Conservation (phyloP, 2,888 invertebrate species). For the Imbricaverruca yamaguchii region DNA sequence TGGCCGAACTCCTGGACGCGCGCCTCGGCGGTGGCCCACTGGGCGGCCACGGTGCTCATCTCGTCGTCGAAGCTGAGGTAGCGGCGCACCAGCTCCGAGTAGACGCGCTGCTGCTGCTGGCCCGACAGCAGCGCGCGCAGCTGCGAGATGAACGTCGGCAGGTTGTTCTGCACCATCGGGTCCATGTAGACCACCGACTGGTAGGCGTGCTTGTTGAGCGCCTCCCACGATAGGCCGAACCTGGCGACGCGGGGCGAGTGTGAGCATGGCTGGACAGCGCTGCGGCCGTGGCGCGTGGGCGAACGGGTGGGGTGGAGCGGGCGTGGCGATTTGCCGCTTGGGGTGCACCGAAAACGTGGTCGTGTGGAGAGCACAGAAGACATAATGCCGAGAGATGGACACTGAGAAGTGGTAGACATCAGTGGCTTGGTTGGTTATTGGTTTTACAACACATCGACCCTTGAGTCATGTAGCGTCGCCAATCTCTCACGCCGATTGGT, state of each 20-base stretch:
- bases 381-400: too few species aligned
- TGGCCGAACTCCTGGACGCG: slow-evolving; percentile 49
- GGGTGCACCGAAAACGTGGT: too few species aligned
- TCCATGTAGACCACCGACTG: slow-evolving; percentile 51
- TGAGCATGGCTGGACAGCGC: too few species aligned
- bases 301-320: too few species aligned
- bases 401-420: too few species aligned
- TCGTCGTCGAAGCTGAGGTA: slow-evolving; percentile 53
- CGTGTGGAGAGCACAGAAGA: too few species aligned
- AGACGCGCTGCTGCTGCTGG: slow-evolving; percentile 38
- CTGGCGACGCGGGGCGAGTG: slow-evolving; percentile 36
- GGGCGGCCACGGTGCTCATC: slow-evolving; percentile 50
- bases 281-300: too few species aligned
- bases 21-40: slow-evolving; percentile 51
- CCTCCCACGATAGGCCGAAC: slow-evolving; percentile 58
- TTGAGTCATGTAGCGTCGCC: too few species aligned
- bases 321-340: too few species aligned
- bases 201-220: slow-evolving; percentile 59
- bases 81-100: slow-evolving; percentile 46
- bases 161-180: slow-evolving; percentile 50
- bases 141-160: slow-evolving; percentile 48
- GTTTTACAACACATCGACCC: too few species aligned
- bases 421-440: too few species aligned
- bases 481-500: too few species aligned
- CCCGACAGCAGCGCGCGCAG: slow-evolving; percentile 24